Conservation (phyloP, 2,797 vertebrate genomes). For the Mionectes olivaceus region DNA sequence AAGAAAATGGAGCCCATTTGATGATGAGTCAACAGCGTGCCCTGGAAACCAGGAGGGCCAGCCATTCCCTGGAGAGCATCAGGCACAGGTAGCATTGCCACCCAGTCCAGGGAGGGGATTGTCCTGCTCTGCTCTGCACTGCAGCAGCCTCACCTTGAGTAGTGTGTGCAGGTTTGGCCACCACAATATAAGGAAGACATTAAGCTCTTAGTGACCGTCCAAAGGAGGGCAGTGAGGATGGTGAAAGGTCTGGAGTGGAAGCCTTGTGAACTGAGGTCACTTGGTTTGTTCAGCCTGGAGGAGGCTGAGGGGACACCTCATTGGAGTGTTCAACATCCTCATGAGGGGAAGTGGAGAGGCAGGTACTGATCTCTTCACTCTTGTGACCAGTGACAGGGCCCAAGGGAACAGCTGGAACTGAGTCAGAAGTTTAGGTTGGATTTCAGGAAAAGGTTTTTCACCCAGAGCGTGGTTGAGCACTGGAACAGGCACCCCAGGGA, state of each 20-base stretch:
- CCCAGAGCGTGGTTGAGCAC: not conserved
- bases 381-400: not conserved
- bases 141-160: not conserved
- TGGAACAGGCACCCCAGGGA: not conserved
- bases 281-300: not conserved
- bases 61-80: accelerated
- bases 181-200: not conserved
- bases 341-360: not conserved
- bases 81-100: not conserved
- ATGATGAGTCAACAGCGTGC: not conserved
- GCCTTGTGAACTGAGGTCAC: not conserved
- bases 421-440: not conserved
- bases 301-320: not conserved
- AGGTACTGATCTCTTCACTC: not conserved
- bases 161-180: not conserved
- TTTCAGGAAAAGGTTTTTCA: not conserved
- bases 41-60: not conserved
- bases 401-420: not conserved
- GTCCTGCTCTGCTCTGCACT: not conserved
- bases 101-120: not conserved
- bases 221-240: not conserved
- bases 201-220: not conserved
- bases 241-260: not conserved
- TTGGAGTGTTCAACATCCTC: not conserved
- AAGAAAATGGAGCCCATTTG: not conserved